Base-by-base conservation (phyloP, 2,797 vertebrate species). In the Helostoma temminkii region DNA sequence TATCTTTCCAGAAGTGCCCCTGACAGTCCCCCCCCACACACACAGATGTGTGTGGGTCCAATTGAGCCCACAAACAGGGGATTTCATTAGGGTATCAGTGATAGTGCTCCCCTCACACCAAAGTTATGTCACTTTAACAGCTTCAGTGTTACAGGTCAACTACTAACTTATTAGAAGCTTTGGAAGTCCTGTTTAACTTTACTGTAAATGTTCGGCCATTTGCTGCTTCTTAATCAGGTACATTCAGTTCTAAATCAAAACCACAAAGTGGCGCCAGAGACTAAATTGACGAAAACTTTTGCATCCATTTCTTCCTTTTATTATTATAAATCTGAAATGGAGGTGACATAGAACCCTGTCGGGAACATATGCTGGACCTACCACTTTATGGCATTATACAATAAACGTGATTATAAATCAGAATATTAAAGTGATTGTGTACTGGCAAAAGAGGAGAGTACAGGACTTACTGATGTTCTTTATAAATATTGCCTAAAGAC, bases 221-320 rank as follows among this genome's bases (percentile, higher is more conserved):
- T 42, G 3, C 18, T 4, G 7, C 9, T 22, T 9, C 24, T 59
- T 39, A 22, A 30, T 30, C 28, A n/a, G n/a, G 3, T 32, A 11
- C 32, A 34, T 34, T 11, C 32, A 12, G 10, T 34, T 34, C 42
- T 52, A 11, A 6, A 34, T 4, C 45, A 0, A 22, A 0, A 42
- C 87, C 93, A 92, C 89, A 72, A 69, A 43, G 89, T 71, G 93
- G 90, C 89, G 88, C 86, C 76, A 92, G 61, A 90, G 84, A 81
- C 85, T 77, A 81, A 80, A 78, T 3, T 54, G 59, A 69, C 41
- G 11, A 65, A 71, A 47, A 24, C 18, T 36, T 24, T 16, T 46
- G 16, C 45, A 6, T 16, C 16, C 7, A 1, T 11, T 25, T 22
- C 11, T 49, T 14, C 5, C 15, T 57, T 43, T 49, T 0, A 49